Conservation (phyloP, 2,888 invertebrate species). For the Xestia rhomboidea region DNA sequence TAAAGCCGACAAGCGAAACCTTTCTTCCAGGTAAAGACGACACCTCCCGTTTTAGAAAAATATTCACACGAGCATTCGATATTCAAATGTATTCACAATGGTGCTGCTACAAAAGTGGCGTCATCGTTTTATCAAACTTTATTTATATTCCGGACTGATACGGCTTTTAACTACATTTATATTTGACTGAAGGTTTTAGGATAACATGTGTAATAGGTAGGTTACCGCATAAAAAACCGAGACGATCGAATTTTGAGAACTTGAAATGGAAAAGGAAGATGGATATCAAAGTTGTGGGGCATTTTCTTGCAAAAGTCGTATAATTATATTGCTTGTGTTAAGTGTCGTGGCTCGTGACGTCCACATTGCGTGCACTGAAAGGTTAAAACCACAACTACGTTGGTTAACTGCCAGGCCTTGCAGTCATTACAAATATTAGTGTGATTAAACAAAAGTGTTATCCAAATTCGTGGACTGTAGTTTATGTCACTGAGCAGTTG, state of each 20-base stretch:
- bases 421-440: conserved; percentile 45
- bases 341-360: conserved; percentile 60
- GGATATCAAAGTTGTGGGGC: conserved; percentile 41
- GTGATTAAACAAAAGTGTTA: conserved; percentile 45
- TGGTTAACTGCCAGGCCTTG: conserved; percentile 25
- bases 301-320: conserved; percentile 44
- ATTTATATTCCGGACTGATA: conserved; percentile 58
- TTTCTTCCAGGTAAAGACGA: conserved; percentile 26
- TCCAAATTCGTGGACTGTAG: conserved; percentile 54
- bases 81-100: conserved; percentile 55
- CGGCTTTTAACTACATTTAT: conserved; percentile 46
- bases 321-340: conserved; percentile 30
- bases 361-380: conserved; percentile 59
- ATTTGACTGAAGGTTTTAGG: conserved; percentile 38
- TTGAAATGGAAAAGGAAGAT: conserved; percentile 26
- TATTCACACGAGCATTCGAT: conserved; percentile 49
- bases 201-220: conserved; percentile 13
- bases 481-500: conserved; percentile 63
- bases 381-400: conserved; percentile 46
- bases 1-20: conserved; percentile 50
- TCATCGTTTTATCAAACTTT: conserved; percentile 59
- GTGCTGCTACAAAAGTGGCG: conserved; percentile 43
- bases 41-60: conserved; percentile 39
- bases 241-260: conserved; percentile 5
- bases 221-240: conserved; percentile 15